Base-by-base conservation (phyloP, 1,140 invertebrate species). In the Brachionus sp. region DNA sequence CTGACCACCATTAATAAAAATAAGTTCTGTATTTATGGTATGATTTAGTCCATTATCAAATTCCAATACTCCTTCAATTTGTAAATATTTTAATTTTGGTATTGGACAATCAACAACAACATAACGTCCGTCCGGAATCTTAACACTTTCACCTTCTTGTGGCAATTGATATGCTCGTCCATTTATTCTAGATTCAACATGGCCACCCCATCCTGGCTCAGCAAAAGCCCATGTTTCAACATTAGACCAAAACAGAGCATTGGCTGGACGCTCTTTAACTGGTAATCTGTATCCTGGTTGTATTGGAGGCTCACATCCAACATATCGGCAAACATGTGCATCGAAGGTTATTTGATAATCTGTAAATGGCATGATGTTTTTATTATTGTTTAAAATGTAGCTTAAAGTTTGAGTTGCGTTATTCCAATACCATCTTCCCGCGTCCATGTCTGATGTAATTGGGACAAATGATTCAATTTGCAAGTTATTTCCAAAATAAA, bases 1-100 rank as follows among this genome's bases (percentile, higher is more conserved):
- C 23, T 87, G 86, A 10, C 88, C 87, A 16, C 86, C 86, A 33
- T 64, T 73, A 7, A 88, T 86, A 75, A 85, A 50, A 70, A 88
- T 87, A 70, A 86, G 84, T 12, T 85, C 84, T 37, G 85, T 86
- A 4, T 85, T 77, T 5, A 88, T 42, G 10, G 77, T 35, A 44
- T 86, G 75, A 29, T 77, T 78, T 12, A 53, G 12, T 6, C 39
- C 12, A 35, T 62, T 62, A 73, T 83, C 80, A 7, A 83, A 53
- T 16, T 68, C 80, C 10, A 83, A 16, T n/a, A 50, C 37, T 50
- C 44, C 50, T 5, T 66, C 37, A 25, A 84, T 42, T 23, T 66
- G 37, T 33, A 84, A 33, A 16, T 46, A 23, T 5, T 57, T 68
- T 50, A 84, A 13, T 10, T 53, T 84, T 46, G 42, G 84, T 19